Evolutionary conservation across 2,888 invertebrate species (phyloP), one percentile per base, ranked within the genome.

Genomic region (Diadegma fenestrale): DNA sequence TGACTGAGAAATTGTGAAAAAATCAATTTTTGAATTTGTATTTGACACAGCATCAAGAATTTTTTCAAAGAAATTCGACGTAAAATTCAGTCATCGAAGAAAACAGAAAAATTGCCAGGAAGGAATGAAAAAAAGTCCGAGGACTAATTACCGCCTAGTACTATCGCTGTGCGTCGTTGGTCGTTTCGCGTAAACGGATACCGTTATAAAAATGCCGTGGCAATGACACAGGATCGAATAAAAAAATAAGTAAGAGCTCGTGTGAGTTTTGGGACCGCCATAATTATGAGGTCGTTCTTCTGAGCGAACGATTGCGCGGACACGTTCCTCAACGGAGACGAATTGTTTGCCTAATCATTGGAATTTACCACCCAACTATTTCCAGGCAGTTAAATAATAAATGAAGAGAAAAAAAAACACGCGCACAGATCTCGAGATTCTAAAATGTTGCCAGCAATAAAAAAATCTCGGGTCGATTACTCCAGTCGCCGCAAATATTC

Each of bases 281-380:
- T 83, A 87, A 85, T 87, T 85, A 83, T 79, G 78, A 85, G 83
- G 66, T 80, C 72, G 68, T 41, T 76, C n/a, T 19, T 48, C 19
- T 22, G 58, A 76, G 37, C 64, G 45, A 43, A 54, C 63, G 48
- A 54, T 48, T 45, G 51, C 12, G 58, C 41, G 43, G 33, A 51
- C 30, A 75, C 71, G 84, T 77, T 48, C 68, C 37, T 51, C 45
- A 63, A 72, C 72, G 54, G 69, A 58, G 66, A 78, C 75, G 73
- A 78, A 77, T 81, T 78, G 78, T 85, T 63, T 64, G 75, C 64
- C 78, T 83, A 86, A 85, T 87, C 79, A 84, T 84, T 77, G 85
- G 83, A 86, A 87, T 84, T 85, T 80, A 83, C 75, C 78, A 82
- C 77, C 71, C 68, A 71, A 51, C 75, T 17, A 7, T 63, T 48